Base-by-base conservation (phyloP, 1,140 invertebrate genomes). In the Pseudoatta argentina region DNA sequence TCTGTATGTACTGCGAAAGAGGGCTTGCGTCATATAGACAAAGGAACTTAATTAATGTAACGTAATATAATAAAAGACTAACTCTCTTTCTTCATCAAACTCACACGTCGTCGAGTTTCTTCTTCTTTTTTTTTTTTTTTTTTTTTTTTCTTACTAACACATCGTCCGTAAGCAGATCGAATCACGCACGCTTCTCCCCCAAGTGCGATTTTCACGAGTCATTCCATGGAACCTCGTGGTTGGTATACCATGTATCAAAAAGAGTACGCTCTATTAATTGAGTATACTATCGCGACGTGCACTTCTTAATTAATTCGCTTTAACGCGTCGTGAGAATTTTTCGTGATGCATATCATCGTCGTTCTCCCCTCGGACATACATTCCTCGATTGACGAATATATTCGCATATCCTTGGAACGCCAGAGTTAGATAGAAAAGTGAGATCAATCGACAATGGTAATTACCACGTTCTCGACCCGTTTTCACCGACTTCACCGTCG, bases 241-340 rank as follows among this genome's bases (percentile, higher is more conserved):
- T 44, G 59, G 64, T 44, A 16, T 51, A 12, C 78, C 78, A 39
- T 59, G 12, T 27, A 63, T 16, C 12, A 14, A 39, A 30, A 88
- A n/a, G 83, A 87, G 78, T 79, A 66, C 67, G 88, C 71, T 89
- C 85, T 89, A 92, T 92, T 92, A 91, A 88, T 88, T 55, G 88
- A 76, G 51, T 85, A 51, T 79, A 89, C 91, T 88, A 91, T 92
- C 87, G 91, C 89, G 83, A 88, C 82, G 83, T 79, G 78, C 88
- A 87, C 88, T 87, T 92, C 91, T 89, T 89, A 92, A 93, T 93
- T 93, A 93, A 85, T 78, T 81, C 57, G 61, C 44, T 82, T 90
- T 87, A 89, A 92, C 57, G 55, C 86, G 64, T 64, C 91, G 92
- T 92, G 92, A 93, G 92, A 93, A 91, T 88, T 90, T 90, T 88